Percentiles rank a stretch among this genome's conserved stretches.
phyloP scores from a whole-genome alignment of 2,797 vertebrate genomes.

The Mormyrops boulengeri region DNA sequence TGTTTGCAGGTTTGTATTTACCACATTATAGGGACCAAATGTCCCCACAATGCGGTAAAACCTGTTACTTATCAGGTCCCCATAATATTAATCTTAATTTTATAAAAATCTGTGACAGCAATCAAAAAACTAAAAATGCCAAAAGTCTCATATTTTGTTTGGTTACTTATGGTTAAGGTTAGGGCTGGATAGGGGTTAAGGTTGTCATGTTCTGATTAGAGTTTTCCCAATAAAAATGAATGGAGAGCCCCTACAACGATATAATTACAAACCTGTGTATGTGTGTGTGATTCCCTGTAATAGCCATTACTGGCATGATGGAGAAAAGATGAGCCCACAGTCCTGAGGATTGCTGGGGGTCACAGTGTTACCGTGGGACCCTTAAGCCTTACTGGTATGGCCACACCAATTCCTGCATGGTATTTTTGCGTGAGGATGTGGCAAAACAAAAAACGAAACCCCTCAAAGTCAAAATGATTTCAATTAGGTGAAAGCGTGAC shows the following conservation, averaged over 20 bases:
- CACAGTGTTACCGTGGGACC: background rate
- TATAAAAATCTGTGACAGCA: background rate
- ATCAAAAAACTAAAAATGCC: background rate
- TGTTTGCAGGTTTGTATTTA: background rate
- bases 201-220: background rate
- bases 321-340: background rate
- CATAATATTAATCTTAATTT: background rate
- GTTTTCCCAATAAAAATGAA: background rate
- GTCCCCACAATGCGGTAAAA: background rate
- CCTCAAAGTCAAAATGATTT: constrained; percentile 3
- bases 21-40: background rate
- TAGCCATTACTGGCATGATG: background rate
- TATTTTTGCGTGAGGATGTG: background rate
- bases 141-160: background rate
- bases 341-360: background rate
- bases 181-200: background rate
- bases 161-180: background rate
- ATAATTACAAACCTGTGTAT: background rate
- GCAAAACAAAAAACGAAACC: background rate
- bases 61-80: background rate
- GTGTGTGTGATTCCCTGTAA: background rate
- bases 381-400: background rate
- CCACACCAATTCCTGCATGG: background rate
- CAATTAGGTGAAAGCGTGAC: background rate
- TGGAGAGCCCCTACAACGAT: background rate